These are phyloP conservation scores for Morone saxatilis DNA, from an alignment of 2,113 vertebrate genomes.

Conservation along the genomic window DNA sequence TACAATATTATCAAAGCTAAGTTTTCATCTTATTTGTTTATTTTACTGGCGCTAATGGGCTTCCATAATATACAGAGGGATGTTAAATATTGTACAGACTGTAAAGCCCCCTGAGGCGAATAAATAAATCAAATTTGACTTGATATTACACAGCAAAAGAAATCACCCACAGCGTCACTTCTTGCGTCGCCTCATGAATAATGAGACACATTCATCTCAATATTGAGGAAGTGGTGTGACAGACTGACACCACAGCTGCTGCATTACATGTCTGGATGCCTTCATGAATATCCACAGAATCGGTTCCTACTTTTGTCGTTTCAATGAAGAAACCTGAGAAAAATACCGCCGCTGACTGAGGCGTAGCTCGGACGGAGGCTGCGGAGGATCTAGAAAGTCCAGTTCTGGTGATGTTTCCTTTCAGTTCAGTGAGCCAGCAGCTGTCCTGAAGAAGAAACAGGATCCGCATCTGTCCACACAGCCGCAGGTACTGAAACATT, in stretches of 20 bases:
- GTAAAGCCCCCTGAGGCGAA: no score
- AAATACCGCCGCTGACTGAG: neutral
- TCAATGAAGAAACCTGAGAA: neutral
- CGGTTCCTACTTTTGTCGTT: neutral
- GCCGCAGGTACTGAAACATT: constrained; percentile 57
- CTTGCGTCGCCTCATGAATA: constrained; percentile 17
- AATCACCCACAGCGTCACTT: constrained; percentile 21
- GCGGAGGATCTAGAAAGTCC: neutral
- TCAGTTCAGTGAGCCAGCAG: neutral
- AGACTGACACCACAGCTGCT: neutral
- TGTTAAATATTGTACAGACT: no score
- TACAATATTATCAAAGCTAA: no score
- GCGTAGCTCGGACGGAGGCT: rapidly evolving
- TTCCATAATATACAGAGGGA: no score
- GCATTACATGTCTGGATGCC: neutral
- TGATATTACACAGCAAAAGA: neutral
- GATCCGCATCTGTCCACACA: neutral
- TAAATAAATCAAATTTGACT: no score
- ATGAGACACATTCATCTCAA: neutral
- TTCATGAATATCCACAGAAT: rapidly evolving
- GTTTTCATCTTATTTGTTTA: no score
- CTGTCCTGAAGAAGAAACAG: neutral
- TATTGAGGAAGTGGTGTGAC: constrained; percentile 58
- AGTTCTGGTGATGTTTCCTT: neutral
- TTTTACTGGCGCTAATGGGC: no score